Evolutionary conservation across 2,113 vertebrate genomes (phyloP), one percentile per base, ranked within the genome.

Genomic region (Ptilonorhynchus violaceus): DNA sequence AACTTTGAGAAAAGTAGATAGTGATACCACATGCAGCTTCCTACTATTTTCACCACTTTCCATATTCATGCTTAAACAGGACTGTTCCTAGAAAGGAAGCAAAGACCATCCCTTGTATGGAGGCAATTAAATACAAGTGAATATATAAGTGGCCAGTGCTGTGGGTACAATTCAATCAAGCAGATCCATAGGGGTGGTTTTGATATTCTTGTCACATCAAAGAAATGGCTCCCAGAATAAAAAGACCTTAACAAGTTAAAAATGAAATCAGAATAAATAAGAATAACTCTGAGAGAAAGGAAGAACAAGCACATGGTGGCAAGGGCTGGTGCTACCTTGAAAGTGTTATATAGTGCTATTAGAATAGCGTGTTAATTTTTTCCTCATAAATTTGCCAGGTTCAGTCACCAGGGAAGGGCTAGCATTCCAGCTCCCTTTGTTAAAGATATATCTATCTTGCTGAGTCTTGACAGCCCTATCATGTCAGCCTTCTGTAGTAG

Each of bases 391-490:
- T 96, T 95, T 97, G 75, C 88, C 85, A 56, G 63, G 44, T 80
- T 96, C 88, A 93, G 90, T 47, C 89, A 93, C 89, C 47, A 90
- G 59, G 88, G 89, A 96, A 91, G 93, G 96, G 88, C 70, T 84
- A 94, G 72, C 52, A 87, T 56, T 91, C 86, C 89, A 93, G 83
- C 73, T 96, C 58, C 92, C 95, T 96, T 96, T 95, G 93, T 96
- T 97, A 97, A 97, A 97, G 96, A 97, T 96, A 90, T 72, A 96
- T 98, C 96, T 97, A 78, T 98, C 97, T 95, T 96, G 81, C 87
- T 96, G 94, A 89, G 86, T 96, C 93, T 78, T 97, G 98, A 98
- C 96, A 98, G 97, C 90, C 91, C 86, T 95, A 97, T 96, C 96
- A 94, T 97, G 97, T 97, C 97, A 97, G 89, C 85, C 63, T 92